phyloP scores from a whole-genome alignment of 1,140 invertebrate species.

The Heterodera schachtii region DNA sequence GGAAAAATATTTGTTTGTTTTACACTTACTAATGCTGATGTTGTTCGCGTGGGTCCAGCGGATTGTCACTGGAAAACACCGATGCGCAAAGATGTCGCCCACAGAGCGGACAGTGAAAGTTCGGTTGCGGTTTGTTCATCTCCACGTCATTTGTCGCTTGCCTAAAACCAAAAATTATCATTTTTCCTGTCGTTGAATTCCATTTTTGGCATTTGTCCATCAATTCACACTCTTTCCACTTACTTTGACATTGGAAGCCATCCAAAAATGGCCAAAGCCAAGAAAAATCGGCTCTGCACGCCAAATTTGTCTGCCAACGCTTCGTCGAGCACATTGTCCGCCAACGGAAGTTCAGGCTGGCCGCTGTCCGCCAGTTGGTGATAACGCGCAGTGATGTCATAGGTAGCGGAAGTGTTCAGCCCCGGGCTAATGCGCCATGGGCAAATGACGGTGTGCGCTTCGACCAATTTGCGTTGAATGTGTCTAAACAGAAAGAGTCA shows the following conservation, averaged over 20 bases:
- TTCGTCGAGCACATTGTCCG: slow-evolving; percentile 19
- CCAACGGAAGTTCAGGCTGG: slow-evolving; percentile 24
- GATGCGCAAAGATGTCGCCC: slow-evolving; percentile 19
- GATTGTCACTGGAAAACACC: slow-evolving; percentile 26
- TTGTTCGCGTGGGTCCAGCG: slow-evolving; percentile 28
- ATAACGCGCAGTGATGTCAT: slow-evolving; percentile 31
- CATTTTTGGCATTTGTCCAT: background rate
- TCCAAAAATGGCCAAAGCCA: slow-evolving; percentile 33
- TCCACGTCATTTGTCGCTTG: background rate
- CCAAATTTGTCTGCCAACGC: slow-evolving; percentile 25
- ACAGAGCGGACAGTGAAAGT: slow-evolving; percentile 21
- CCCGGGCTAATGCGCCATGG: slow-evolving; percentile 31
- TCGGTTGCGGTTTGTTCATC: background rate
- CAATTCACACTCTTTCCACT: background rate
- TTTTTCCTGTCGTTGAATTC: background rate
- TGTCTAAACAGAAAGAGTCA: slow-evolving; percentile 13
- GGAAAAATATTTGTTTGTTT: too few relatives aligned
- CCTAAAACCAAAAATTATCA: background rate
- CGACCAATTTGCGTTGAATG: slow-evolving; percentile 31
- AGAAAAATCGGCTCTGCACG: slow-evolving; percentile 24
- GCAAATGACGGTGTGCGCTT: slow-evolving; percentile 33
- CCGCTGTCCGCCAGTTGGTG: slow-evolving; percentile 23
- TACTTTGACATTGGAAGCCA: slow-evolving; percentile 30
- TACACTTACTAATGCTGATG: slow-evolving; percentile 20
- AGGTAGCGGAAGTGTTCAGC: slow-evolving; percentile 12